Evolutionary conservation across 2,113 vertebrate species (phyloP).

Genomic region (Nannobrachium achirus): DNA sequence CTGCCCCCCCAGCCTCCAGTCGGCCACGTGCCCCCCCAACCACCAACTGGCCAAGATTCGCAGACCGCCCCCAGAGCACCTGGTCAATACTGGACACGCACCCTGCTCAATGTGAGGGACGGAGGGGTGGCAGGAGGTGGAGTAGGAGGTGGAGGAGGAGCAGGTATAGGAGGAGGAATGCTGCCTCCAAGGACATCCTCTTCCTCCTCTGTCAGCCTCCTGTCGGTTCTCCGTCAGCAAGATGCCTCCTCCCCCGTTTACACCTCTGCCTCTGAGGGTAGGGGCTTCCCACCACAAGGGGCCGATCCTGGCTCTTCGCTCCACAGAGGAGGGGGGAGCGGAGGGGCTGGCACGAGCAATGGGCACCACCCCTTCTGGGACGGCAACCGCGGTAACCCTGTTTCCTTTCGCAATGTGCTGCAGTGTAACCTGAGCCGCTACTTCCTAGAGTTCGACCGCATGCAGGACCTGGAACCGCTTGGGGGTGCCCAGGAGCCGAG

Average conservation of each 20-base stretch:
- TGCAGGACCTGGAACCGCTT: slow-evolving; percentile 91
- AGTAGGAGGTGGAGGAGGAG: slow-evolving; percentile 72
- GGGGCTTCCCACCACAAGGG: slow-evolving; percentile 84
- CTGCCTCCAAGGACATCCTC: slow-evolving; percentile 95
- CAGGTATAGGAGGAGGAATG: slow-evolving; percentile 79
- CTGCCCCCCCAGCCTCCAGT: slow-evolving; percentile 77
- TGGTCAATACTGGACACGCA: slow-evolving; percentile 90
- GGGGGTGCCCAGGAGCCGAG: slow-evolving; percentile 83
- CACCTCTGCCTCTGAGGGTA: slow-evolving; percentile 94
- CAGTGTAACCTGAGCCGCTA: slow-evolving; percentile 98
- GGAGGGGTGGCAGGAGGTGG: slow-evolving; percentile 56
- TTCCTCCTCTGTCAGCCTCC: slow-evolving; percentile 93
- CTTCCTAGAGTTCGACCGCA: slow-evolving; percentile 96
- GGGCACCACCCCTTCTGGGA: slow-evolving; percentile 85
- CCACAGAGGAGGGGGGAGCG: slow-evolving; percentile 45
- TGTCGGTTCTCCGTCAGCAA: slow-evolving; percentile 92
- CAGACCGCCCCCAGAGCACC: slow-evolving; percentile 69
- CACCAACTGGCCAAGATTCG: slow-evolving; percentile 32
- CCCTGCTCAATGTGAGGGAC: slow-evolving; percentile 85
- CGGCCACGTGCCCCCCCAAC: too few species aligned
- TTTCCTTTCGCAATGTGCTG: slow-evolving; percentile 92
- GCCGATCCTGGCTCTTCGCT: slow-evolving; percentile 62
- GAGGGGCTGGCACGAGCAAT: slow-evolving; percentile 76
- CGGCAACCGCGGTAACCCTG: slow-evolving; percentile 69
- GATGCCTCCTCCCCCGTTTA: slow-evolving; percentile 93